phyloP scores from a whole-genome alignment of 2,113 vertebrate species.

The Halcyon senegalensis region DNA sequence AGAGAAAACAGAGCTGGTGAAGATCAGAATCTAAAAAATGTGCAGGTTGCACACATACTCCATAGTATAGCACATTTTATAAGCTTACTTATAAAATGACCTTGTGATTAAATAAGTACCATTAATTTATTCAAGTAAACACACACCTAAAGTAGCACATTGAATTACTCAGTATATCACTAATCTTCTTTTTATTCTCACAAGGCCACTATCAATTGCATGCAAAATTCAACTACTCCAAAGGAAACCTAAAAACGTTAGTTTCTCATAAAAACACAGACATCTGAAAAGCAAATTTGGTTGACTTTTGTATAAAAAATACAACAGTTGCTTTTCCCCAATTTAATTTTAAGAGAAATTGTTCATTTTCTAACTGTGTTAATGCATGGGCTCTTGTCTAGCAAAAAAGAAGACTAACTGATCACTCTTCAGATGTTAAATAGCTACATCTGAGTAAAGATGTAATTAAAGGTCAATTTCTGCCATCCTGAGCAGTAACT shows the following conservation, averaged over 20 bases:
- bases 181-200: constrained; percentile 31
- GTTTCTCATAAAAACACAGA: constrained; percentile 9
- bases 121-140: constrained; percentile 66
- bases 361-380: background rate
- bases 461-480: background rate
- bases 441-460: background rate
- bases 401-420: background rate
- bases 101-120: constrained; percentile 60
- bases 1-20: constrained; percentile 56
- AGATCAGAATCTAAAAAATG: constrained; percentile 21
- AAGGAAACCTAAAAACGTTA: constrained; percentile 32
- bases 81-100: constrained; percentile 43
- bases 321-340: background rate
- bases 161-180: background rate
- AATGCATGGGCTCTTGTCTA: background rate
- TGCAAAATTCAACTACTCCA: constrained; percentile 44
- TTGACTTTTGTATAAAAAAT: background rate
- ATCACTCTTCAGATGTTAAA: background rate
- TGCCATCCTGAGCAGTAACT: background rate
- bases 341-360: constrained; percentile 8
- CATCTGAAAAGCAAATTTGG: background rate
- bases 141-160: constrained; percentile 26
- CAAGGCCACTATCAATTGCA: constrained; percentile 41
- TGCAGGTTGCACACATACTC: background rate
- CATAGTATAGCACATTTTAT: constrained; percentile 14